A percentile compares a stretch with the other conserved stretches of the same genome.
Conservation (phyloP, 2,888 invertebrate genomes). For the Pelosia muscerda region DNA sequence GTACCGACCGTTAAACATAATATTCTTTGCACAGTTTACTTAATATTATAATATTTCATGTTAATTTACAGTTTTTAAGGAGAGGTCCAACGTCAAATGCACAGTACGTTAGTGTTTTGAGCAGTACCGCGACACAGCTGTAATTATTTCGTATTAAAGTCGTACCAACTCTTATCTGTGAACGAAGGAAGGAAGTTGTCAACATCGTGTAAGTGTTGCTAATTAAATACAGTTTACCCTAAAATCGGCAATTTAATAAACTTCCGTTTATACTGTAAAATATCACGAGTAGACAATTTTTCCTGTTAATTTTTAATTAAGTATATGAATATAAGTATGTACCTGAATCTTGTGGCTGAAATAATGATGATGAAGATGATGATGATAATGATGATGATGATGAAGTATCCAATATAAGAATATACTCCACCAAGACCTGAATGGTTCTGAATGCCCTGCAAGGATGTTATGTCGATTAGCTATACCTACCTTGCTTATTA, state of each 20-base stretch:
- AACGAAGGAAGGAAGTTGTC: background rate
- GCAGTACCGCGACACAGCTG: background rate
- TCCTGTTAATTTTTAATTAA: too few relatives aligned
- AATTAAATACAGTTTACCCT: background rate
- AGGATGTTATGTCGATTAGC: too few relatives aligned
- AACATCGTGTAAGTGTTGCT: background rate
- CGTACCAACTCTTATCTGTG: background rate
- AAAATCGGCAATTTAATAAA: background rate
- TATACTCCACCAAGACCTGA: too few relatives aligned
- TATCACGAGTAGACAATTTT: too few relatives aligned
- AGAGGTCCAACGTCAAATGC: background rate
- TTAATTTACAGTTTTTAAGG: background rate
- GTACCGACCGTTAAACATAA: background rate
- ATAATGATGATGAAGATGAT: too few relatives aligned
- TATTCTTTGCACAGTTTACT: background rate
- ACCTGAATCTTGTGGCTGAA: too few relatives aligned
- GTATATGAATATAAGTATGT: too few relatives aligned
- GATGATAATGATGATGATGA: too few relatives aligned
- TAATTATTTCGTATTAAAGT: background rate
- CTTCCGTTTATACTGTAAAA: background rate
- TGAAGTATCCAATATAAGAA: too few relatives aligned
- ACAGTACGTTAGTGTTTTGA: background rate
- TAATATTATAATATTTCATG: background rate
- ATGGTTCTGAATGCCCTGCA: too few relatives aligned
- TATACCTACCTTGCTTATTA: too few relatives aligned